Conservation (phyloP, 2,888 invertebrate genomes). For the Drosophila infuscata region DNA sequence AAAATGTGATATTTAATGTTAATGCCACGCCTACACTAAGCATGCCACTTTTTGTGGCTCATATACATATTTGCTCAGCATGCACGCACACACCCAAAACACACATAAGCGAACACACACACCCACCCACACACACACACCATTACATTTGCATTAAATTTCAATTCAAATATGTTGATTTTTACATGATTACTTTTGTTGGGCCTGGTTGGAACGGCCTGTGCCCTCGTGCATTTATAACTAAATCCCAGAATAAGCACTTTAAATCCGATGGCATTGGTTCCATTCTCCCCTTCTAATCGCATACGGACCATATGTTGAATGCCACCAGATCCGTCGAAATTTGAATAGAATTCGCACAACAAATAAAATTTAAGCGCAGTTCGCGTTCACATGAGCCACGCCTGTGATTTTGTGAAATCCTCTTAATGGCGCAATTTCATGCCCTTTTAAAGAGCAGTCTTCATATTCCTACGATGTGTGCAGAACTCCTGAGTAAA, state of each 20-base stretch:
- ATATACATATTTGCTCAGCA: constrained; percentile 44
- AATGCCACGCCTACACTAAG: constrained; percentile 36
- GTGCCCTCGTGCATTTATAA: constrained; percentile 65
- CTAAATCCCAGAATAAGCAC: constrained; percentile 78
- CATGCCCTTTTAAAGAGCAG: constrained; percentile 30
- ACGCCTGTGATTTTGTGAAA: constrained; percentile 47
- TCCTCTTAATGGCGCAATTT: constrained; percentile 59
- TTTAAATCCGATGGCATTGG: constrained; percentile 61
- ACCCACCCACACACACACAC: constrained; percentile 13
- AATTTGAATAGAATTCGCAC: constrained; percentile 77
- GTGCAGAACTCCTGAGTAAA: background rate
- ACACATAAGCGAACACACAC: constrained; percentile 6
- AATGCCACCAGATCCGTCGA: constrained; percentile 69
- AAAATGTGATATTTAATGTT: constrained; percentile 40
- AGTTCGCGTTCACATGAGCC: constrained; percentile 36
- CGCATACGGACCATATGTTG: constrained; percentile 69
- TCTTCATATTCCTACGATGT: background rate
- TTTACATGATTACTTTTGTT: constrained; percentile 57
- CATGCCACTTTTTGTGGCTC: constrained; percentile 18
- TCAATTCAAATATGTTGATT: constrained; percentile 68
- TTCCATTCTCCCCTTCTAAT: constrained; percentile 2
- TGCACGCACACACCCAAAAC: constrained; percentile 10
- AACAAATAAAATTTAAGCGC: constrained; percentile 68
- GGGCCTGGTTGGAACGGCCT: constrained; percentile 35
- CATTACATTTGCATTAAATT: constrained; percentile 77